These are phyloP conservation scores for Caretta caretta DNA, from an alignment of 2,113 vertebrate genomes.

Conservation along the genomic window DNA sequence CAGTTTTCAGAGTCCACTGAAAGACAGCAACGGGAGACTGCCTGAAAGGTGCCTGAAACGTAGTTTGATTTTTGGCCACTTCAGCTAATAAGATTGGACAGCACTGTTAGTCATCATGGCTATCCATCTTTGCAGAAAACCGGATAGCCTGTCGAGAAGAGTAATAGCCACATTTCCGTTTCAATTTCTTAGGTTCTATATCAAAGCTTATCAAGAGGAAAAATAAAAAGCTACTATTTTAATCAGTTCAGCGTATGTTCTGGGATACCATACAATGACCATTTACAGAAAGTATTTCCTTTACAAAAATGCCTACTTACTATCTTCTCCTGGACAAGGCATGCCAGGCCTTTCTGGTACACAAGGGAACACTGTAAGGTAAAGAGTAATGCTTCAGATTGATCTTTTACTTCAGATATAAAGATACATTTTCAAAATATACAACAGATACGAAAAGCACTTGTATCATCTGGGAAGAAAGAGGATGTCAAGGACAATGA, in stretches of 20 bases:
- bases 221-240: neutral
- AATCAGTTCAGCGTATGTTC: neutral
- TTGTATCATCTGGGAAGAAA: neutral
- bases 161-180: neutral
- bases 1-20: neutral
- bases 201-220: neutral
- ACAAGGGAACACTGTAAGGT: conserved; percentile 93
- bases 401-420: conserved; percentile 29
- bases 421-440: neutral
- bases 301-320: conserved; percentile 82
- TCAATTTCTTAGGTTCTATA: neutral
- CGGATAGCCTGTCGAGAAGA: neutral
- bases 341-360: conserved; percentile 96
- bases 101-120: neutral
- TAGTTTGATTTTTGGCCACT: neutral
- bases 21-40: neutral
- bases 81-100: neutral
- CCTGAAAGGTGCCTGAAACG: neutral
- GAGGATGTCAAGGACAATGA: neutral
- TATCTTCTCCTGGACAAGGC: conserved; percentile 98
- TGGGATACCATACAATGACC: neutral
- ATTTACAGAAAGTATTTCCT: neutral
- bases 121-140: neutral
- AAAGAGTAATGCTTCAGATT: conserved; percentile 43
- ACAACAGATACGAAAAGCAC: neutral